phyloP scores from a whole-genome alignment of 2,888 invertebrate genomes.

The Machimus rusticus region DNA sequence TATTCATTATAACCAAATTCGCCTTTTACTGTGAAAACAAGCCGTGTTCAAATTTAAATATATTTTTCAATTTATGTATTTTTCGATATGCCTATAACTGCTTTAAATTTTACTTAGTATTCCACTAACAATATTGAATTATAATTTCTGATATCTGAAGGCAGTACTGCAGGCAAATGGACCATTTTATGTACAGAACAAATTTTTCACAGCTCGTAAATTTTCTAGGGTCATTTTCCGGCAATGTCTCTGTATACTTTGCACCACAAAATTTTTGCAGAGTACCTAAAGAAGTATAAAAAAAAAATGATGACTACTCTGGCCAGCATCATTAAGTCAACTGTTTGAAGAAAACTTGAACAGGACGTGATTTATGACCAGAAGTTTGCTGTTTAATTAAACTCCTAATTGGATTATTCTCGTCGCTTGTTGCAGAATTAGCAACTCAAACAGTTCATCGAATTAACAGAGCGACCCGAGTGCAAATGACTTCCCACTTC shows the following conservation, averaged over 20 bases:
- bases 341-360: slow-evolving; percentile 18
- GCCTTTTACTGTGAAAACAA: too few relatives aligned
- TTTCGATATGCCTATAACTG: too few relatives aligned
- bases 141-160: neutral
- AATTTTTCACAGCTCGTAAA: neutral
- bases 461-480: slow-evolving; percentile 20
- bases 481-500: slow-evolving; percentile 22
- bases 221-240: neutral
- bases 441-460: slow-evolving; percentile 33
- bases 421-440: slow-evolving; percentile 8
- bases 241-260: neutral
- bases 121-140: neutral
- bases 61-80: too few relatives aligned
- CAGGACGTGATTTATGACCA: slow-evolving; percentile 19
- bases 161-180: neutral
- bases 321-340: neutral
- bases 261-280: neutral
- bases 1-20: too few relatives aligned
- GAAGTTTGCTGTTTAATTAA: slow-evolving; percentile 32
- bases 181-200: neutral
- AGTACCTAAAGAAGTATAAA: neutral
- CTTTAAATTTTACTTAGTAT: too few relatives aligned
- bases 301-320: neutral
- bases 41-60: too few relatives aligned
- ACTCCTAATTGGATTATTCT: slow-evolving; percentile 31